These are phyloP conservation scores for Takifugu bimaculatus DNA, from an alignment of 2,113 vertebrate genomes.

Conservation along the genomic window DNA sequence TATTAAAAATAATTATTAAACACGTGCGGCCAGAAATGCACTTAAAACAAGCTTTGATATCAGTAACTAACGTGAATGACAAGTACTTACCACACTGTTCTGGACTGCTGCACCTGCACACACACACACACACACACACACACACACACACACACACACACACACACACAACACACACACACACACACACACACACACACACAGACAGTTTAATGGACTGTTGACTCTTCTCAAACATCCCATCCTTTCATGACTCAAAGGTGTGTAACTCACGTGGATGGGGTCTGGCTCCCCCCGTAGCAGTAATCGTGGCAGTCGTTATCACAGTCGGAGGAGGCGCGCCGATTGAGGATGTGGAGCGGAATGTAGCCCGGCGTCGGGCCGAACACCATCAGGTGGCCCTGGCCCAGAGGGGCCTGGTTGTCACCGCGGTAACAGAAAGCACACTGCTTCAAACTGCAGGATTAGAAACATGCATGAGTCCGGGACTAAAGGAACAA, in stretches of 20 bases:
- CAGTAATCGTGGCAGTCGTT: slow-evolving; percentile 76
- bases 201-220: neutral
- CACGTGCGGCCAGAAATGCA: too few species aligned
- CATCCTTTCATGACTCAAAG: neutral
- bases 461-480: neutral
- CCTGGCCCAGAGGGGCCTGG: slow-evolving; percentile 87
- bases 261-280: slow-evolving; percentile 44
- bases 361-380: slow-evolving; percentile 86
- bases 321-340: slow-evolving; percentile 76
- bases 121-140: slow-evolving; percentile 8
- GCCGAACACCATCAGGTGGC: slow-evolving; percentile 87
- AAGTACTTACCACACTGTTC: slow-evolving; percentile 54
- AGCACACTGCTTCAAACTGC: slow-evolving; percentile 92
- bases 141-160: too few species aligned
- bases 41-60: neutral
- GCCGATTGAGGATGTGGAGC: slow-evolving; percentile 80
- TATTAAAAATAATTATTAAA: too few species aligned
- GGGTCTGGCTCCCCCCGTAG: slow-evolving; percentile 71
- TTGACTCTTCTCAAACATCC: too few species aligned
- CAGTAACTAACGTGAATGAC: neutral
- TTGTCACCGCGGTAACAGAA: slow-evolving; percentile 92
- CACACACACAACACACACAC: too few species aligned
- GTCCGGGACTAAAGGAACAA: neutral
- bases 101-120: slow-evolving; percentile 57
- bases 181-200: neutral